Conservation (phyloP, 2,888 invertebrate genomes). For the Heliconius erato region DNA sequence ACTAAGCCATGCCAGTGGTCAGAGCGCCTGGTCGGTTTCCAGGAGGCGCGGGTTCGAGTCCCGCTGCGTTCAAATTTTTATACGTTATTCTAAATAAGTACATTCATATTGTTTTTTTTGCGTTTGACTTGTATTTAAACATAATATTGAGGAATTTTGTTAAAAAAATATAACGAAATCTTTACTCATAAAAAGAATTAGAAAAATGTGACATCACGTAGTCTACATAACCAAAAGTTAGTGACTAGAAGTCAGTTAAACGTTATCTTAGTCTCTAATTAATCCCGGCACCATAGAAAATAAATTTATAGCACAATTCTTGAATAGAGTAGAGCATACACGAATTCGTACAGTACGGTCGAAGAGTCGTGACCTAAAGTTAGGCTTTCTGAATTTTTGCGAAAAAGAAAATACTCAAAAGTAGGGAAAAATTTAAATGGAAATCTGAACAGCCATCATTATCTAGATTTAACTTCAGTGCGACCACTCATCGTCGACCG, state of each 20-base stretch:
- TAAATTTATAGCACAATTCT: not conserved
- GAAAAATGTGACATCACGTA: not conserved
- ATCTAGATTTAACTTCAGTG: not conserved
- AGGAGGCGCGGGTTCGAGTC: too few relatives aligned
- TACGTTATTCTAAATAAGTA: too few relatives aligned
- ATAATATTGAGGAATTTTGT: not conserved
- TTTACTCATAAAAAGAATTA: not conserved
- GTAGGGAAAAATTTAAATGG: not conserved
- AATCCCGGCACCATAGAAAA: not conserved
- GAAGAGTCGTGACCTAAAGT: not conserved
- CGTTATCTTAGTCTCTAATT: not conserved
- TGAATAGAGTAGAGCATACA: constrained; percentile 34
- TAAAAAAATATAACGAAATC: not conserved
- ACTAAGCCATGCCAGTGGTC: too few relatives aligned
- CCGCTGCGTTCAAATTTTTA: too few relatives aligned
- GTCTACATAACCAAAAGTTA: not conserved
- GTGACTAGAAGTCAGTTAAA: not conserved
- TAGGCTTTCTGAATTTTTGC: not conserved
- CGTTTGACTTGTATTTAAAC: not conserved
- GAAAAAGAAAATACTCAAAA: not conserved
- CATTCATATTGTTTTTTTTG: not conserved
- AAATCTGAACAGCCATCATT: not conserved
- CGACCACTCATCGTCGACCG: not conserved
- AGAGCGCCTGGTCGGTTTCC: too few relatives aligned
- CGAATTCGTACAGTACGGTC: constrained; percentile 10